Evolutionary conservation across 2,797 vertebrate genomes (phyloP).

Genomic region (Cyprinella venusta): DNA sequence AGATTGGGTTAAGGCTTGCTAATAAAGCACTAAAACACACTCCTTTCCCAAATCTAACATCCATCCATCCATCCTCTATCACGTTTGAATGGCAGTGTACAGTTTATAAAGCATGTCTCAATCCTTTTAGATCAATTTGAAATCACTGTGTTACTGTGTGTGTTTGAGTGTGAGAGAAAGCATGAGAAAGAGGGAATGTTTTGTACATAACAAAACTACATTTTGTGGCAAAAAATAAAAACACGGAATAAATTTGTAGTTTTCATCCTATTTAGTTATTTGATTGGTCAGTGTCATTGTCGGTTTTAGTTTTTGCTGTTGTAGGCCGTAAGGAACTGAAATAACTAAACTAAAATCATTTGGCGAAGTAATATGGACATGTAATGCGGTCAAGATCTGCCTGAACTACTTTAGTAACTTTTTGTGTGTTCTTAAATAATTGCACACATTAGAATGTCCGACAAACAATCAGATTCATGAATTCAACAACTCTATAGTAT

Average conservation of each 20-base stretch:
- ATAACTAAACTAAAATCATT: no score
- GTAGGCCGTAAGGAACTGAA: neutral
- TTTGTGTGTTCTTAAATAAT: neutral
- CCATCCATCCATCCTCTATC: neutral
- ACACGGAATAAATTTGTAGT: neutral
- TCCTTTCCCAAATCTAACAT: neutral
- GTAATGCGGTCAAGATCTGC: neutral
- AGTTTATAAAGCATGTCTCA: neutral
- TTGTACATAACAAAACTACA: no score
- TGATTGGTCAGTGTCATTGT: neutral
- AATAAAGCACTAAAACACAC: neutral
- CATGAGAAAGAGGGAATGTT: no score
- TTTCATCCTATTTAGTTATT: neutral
- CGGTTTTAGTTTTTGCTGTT: neutral
- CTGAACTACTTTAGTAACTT: neutral
- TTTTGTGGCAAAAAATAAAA: no score
- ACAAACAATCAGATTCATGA: neutral
- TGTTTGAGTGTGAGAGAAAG: no score
- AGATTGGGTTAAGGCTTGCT: neutral
- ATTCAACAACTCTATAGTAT: neutral
- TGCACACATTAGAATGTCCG: neutral
- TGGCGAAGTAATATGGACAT: no score
- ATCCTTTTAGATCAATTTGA: neutral
- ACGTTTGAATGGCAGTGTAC: neutral
- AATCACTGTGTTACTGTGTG: neutral